Conservation (phyloP, 2,888 invertebrate species). For the Hedya salicella region DNA sequence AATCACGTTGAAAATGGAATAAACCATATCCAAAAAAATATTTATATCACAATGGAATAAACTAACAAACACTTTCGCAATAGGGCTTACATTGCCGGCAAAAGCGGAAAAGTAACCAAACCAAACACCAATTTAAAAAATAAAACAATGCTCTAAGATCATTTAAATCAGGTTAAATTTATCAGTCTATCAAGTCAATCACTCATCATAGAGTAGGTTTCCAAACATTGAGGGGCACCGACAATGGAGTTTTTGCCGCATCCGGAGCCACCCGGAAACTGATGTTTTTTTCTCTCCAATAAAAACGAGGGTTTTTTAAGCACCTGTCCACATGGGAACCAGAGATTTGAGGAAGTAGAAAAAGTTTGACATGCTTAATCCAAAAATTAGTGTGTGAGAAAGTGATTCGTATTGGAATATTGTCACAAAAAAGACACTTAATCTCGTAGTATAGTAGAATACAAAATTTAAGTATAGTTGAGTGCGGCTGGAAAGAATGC, state of each 20-base stretch:
- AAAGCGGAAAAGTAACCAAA: too few species aligned
- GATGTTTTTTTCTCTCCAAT: constrained; percentile 62
- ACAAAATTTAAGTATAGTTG: too few species aligned
- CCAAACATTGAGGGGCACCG: constrained; percentile 68
- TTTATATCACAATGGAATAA: too few species aligned
- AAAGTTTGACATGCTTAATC: constrained; percentile 60
- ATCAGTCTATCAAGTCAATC: constrained; percentile 34
- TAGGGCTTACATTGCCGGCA: too few species aligned
- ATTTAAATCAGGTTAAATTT: neutral
- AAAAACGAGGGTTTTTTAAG: constrained; percentile 78
- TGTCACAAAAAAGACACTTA: neutral
- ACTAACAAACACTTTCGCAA: too few species aligned
- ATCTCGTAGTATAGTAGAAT: neutral
- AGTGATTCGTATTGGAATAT: constrained; percentile 31
- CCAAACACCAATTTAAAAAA: too few species aligned
- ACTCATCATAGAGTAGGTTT: constrained; percentile 57
- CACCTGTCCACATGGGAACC: constrained; percentile 79
- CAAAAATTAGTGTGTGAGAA: constrained; percentile 26
- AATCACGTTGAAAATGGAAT: too few species aligned
- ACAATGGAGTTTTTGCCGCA: constrained; percentile 62
- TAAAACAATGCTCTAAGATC: too few species aligned
- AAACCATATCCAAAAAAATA: too few species aligned
- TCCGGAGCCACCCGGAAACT: constrained; percentile 74
- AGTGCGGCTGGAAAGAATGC: too few species aligned
- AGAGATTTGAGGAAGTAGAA: constrained; percentile 50